Base-by-base conservation (phyloP, 2,113 vertebrate genomes). In the Orientallactaga bullata region DNA sequence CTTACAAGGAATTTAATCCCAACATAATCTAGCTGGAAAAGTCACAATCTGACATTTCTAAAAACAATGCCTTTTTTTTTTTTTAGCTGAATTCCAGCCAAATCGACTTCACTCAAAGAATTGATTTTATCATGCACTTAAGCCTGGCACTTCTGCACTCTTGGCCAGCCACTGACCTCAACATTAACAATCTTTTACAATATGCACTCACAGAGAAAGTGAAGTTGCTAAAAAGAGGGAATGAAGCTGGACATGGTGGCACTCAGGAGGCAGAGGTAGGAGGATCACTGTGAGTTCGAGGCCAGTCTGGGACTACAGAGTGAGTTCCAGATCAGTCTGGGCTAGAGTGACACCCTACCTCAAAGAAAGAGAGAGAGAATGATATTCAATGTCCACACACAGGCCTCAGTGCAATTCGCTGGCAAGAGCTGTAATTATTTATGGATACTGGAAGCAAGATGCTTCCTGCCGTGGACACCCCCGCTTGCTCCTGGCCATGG, bases 51-150 rank as follows among this genome's bases (percentile, higher is more conserved):
- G 32, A 35, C 77, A 82, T 85, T 90, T 90, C 68, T 47, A 77
- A 74, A 85, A 66, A 74, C 6, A 71, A 63, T 4, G 7, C 47
- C 84, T n/a, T 13, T 68, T 30, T 30, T 35, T 72, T 87, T 91
- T 91, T 78, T n/a, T 58, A 87, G 42, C 68, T 42, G 51, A 89
- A 81, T 66, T 85, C 73, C 35, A 32, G 65, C 92, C 71, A 87
- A 69, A 85, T 77, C 6, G 9, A 32, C 60, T 94, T 74, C 89
- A 78, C 89, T 89, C 72, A 74, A 60, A 77, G 16, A 61, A 42
- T 0, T 55, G 42, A 89, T 87, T 93, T 89, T 63, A 69, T 35
- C 39, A 24, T 4, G 71, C 37, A 58, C 55, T 32, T 15, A 78
- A 74, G 15, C 66, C 74, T 30, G 17, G n/a, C 18, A 28, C 4